Conservation (phyloP, 2,888 invertebrate species). For the Teinopalpus imperialis region DNA sequence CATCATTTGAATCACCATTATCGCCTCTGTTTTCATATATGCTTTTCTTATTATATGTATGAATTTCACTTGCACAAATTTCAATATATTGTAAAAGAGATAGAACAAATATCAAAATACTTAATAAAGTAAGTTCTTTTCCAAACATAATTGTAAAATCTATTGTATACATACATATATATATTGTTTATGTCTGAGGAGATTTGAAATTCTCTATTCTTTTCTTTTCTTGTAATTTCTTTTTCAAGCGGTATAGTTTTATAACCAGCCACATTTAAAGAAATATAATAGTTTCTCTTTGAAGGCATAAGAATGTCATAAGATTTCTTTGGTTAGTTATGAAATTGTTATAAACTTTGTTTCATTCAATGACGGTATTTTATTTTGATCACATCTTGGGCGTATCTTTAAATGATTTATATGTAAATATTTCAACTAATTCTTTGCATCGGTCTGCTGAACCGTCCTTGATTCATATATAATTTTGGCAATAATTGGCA, state of each 20-base stretch:
- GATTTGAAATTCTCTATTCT: conserved; percentile 50
- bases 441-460: too few species aligned
- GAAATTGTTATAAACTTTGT: too few species aligned
- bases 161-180: too few species aligned
- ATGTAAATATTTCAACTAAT: too few species aligned
- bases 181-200: conserved; percentile 29
- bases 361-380: too few species aligned
- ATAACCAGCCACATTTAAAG: conserved; percentile 16
- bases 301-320: conserved; percentile 5
- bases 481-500: too few species aligned
- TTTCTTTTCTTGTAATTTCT: conserved; percentile 39
- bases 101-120: conserved; percentile 43
- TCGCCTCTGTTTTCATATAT: conserved; percentile 60
- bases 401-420: too few species aligned
- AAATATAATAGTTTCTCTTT: conserved; percentile 1
- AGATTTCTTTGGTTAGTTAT: background rate
- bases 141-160: conserved; percentile 42
- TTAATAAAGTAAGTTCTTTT: conserved; percentile 37
- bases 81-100: conserved; percentile 43
- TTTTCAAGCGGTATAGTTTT: conserved; percentile 18
- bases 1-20: conserved; percentile 54
- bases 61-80: conserved; percentile 45
- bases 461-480: too few species aligned
- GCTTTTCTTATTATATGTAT: conserved; percentile 67
- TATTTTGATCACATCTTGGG: too few species aligned